phyloP scores from a whole-genome alignment of 2,113 vertebrate species.

The cattle (Bos taurus) region DNA sequence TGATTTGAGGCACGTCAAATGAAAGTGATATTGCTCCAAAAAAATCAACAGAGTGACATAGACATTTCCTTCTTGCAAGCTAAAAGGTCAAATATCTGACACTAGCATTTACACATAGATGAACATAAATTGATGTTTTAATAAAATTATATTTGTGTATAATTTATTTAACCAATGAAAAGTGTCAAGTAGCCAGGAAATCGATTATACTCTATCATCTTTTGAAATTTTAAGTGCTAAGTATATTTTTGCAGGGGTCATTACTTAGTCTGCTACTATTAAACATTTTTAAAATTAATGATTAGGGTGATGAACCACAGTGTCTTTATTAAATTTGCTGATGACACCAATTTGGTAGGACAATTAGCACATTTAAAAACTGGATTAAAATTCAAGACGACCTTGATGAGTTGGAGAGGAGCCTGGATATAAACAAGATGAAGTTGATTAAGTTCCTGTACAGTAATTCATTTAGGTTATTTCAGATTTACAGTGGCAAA shows the following conservation, averaged over 20 bases:
- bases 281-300: slow-evolving; percentile 72
- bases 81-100: not conserved
- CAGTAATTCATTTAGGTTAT: slow-evolving; percentile 46
- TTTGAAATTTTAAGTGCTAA: slow-evolving; percentile 56
- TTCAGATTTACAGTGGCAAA: slow-evolving; percentile 48
- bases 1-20: not conserved
- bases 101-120: not conserved
- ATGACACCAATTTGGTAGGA: slow-evolving; percentile 68
- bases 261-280: slow-evolving; percentile 51
- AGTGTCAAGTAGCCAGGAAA: slow-evolving; percentile 20
- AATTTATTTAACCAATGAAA: slow-evolving; percentile 2
- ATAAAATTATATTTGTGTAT: not conserved
- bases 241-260: slow-evolving; percentile 45
- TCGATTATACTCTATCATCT: slow-evolving; percentile 15
- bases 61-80: not conserved
- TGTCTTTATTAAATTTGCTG: slow-evolving; percentile 72
- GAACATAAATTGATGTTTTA: not conserved
- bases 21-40: not conserved
- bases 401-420: slow-evolving; percentile 69
- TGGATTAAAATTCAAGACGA: slow-evolving; percentile 65
- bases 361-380: slow-evolving; percentile 71
- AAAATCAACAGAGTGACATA: not conserved
- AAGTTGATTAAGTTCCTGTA: slow-evolving; percentile 62
- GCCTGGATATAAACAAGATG: slow-evolving; percentile 68
- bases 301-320: slow-evolving; percentile 63